phyloP scores from a whole-genome alignment of 2,113 vertebrate species.

The Corythoichthys haematopterus region DNA sequence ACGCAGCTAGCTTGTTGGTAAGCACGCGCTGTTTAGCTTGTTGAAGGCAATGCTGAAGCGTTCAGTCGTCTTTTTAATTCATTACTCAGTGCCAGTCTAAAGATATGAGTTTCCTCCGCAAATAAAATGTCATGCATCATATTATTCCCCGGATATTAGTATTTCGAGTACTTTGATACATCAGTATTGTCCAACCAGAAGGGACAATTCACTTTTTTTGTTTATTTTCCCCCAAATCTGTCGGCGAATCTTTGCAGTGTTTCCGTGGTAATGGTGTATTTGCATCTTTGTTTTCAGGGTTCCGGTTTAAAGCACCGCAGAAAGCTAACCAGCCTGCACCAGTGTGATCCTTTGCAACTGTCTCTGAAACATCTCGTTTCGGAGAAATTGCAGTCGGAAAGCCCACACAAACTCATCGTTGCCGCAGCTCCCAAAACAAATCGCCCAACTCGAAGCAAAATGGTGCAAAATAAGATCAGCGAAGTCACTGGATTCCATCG shows the following conservation, averaged over 20 bases:
- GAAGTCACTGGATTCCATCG: conserved; percentile 86
- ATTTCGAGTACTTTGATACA: background rate
- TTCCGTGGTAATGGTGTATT: background rate
- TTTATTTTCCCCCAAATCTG: background rate
- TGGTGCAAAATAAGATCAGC: conserved; percentile 89
- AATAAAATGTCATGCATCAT: background rate
- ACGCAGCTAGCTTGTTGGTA: background rate
- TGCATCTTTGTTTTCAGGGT: conserved; percentile 46
- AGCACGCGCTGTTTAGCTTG: background rate
- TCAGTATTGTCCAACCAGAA: background rate
- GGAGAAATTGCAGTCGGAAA: conserved; percentile 60
- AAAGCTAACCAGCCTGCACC: conserved; percentile 53
- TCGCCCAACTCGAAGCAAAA: conserved; percentile 61
- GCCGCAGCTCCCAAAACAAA: conserved; percentile 31
- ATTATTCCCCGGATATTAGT: background rate
- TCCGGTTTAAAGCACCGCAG: conserved; percentile 71
- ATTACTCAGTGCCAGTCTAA: background rate
- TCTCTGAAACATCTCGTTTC: conserved; percentile 57
- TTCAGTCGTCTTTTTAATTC: background rate
- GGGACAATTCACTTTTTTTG: background rate
- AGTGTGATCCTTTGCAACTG: conserved; percentile 57
- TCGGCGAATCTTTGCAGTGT: background rate
- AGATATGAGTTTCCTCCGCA: background rate
- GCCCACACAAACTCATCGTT: conserved; percentile 49
- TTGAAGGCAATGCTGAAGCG: background rate